These are phyloP conservation scores for Falcunculus frontatus DNA, from an alignment of 2,113 vertebrate species.

Conservation along the genomic window DNA sequence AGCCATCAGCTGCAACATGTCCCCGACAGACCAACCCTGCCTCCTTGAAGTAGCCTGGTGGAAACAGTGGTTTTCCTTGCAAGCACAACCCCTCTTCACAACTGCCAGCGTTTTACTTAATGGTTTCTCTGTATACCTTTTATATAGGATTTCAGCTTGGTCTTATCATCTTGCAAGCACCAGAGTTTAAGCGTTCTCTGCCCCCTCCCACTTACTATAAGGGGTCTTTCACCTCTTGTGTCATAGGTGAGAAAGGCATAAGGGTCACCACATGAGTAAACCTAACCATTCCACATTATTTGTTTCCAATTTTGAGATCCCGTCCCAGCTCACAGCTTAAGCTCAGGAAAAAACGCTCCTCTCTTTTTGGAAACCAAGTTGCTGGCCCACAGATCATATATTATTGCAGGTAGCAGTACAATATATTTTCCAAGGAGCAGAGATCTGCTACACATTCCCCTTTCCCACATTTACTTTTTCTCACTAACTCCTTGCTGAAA, in stretches of 20 bases:
- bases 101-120: not conserved
- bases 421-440: not conserved
- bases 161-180: not conserved
- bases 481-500: not conserved
- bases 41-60: not conserved
- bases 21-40: not conserved
- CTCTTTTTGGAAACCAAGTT: not conserved
- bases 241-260: not conserved
- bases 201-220: not conserved
- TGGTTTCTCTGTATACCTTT: not conserved
- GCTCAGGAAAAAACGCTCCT: not conserved
- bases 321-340: not conserved
- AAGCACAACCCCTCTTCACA: not conserved
- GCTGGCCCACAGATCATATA: not conserved
- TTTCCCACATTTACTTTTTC: not conserved
- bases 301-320: not conserved
- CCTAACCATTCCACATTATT: not conserved
- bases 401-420: not conserved
- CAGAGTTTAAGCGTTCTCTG: not conserved
- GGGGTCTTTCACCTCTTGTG: not conserved
- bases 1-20: not conserved
- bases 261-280: not conserved
- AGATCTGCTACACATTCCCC: not conserved
- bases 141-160: not conserved
- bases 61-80: not conserved